Evolutionary conservation across 2,888 invertebrate species (phyloP), one percentile per base, ranked within the genome.

Genomic region (Eupithecia pulchellata): DNA sequence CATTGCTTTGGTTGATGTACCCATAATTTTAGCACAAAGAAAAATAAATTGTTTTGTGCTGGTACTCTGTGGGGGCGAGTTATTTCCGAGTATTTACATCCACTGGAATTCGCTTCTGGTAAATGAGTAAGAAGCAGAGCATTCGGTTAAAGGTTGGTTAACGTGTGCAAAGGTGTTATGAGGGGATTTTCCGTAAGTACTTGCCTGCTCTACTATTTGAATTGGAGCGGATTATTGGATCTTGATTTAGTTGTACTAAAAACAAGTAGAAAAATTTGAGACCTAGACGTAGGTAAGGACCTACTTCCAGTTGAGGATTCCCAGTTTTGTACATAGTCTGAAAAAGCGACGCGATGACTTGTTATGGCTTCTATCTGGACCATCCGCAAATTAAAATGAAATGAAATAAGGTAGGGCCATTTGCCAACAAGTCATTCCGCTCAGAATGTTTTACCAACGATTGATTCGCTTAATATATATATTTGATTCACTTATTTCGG

Each of bases 31-130:
- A 70, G 66, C 77, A 83, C 84, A 86, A 86, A 86, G 82, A 83
- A 72, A 83, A 84, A 80, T 80, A 80, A 74, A 79, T 80, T 87
- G 86, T 88, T 87, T 86, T 86, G 82, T 80, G 78, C 82, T 78
- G 78, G 76, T 76, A 75, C 75, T 78, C 68, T 71, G 80, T 81
- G 87, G 89, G 90, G 89, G 83, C 87, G 71, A 69, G 75, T 86
- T 87, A 88, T 89, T 85, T 86, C 74, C 81, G 81, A 81, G 81
- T 90, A 88, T 89, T 86, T 88, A 86, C 88, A 85, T 84, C 83
- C 83, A 82, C 72, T 79, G 88, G 90, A 90, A 91, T 91, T 86
- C 76, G 88, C 78, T 83, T 91, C 90, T 91, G 92, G 88, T 86
- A 71, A 86, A 84, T 91, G 91, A 91, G 88, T 90, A 91, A 91